A percentile compares a stretch with the other conserved stretches of the same genome.
Evolutionary conservation across 2,888 invertebrate genomes (phyloP).

Genomic region (Pachycephus smyrnensis): DNA sequence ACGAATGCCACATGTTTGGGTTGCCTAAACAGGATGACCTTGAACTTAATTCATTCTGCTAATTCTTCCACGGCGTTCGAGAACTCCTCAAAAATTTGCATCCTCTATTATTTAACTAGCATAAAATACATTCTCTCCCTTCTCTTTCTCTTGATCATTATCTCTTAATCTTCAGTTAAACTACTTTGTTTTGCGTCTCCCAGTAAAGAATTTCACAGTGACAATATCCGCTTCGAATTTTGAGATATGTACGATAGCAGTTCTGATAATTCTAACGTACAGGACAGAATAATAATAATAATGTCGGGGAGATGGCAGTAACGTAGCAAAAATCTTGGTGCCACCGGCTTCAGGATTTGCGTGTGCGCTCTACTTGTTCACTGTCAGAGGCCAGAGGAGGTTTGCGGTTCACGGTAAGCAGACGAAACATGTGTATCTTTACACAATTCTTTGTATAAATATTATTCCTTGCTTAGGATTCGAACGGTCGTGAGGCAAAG

Average conservation of each 20-base stretch:
- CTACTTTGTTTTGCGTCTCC: neutral
- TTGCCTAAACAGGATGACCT: neutral
- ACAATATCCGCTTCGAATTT: neutral
- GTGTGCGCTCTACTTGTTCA: conserved; percentile 34
- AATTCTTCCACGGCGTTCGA: neutral
- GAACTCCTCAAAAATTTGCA: neutral
- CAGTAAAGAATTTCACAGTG: neutral
- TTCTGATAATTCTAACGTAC: conserved; percentile 4
- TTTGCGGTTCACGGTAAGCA: conserved; percentile 45
- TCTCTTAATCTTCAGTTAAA: neutral
- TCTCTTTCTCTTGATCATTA: neutral
- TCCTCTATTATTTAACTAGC: neutral
- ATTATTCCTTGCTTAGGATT: neutral
- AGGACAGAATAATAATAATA: neutral
- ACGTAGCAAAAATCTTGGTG: conserved; percentile 18
- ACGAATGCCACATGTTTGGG: neutral
- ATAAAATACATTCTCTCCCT: neutral
- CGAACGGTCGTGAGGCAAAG: neutral
- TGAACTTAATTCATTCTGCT: neutral
- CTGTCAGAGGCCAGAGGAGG: conserved; percentile 35
- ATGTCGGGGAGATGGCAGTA: conserved; percentile 23
- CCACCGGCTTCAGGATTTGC: conserved; percentile 16
- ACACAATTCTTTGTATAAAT: conserved; percentile 35
- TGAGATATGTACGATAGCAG: neutral
- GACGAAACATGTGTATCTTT: conserved; percentile 33